A percentile compares a stretch with the other conserved stretches of the same genome.
phyloP scores from a whole-genome alignment of 2,113 vertebrate species.

The Mionectes macconnelli region DNA sequence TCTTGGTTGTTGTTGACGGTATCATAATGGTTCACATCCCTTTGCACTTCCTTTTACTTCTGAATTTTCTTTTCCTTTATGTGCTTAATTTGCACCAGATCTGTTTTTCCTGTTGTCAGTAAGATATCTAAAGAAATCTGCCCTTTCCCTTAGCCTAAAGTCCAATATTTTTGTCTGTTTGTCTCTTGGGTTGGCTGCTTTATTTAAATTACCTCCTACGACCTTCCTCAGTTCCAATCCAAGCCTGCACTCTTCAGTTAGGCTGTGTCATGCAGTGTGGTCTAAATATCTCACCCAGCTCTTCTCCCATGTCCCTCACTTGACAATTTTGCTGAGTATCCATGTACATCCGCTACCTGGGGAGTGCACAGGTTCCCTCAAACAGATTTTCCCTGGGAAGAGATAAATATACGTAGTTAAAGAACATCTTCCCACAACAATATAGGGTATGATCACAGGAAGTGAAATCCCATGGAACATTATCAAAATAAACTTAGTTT shows the following conservation, averaged over 20 bases:
- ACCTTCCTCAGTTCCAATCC: neutral
- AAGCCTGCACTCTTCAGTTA: neutral
- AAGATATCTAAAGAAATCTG: neutral
- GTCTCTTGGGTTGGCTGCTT: neutral
- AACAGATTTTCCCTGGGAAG: neutral
- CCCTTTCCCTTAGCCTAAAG: neutral
- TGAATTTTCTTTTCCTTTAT: neutral
- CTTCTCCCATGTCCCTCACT: neutral
- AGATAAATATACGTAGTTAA: neutral
- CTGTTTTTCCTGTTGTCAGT: neutral
- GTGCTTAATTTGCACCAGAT: neutral
- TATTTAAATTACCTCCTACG: neutral
- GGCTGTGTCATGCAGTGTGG: neutral
- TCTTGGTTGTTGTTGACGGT: neutral
- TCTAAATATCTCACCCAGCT: neutral
- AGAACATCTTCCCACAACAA: neutral
- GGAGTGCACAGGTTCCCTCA: neutral
- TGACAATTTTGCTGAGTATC: neutral
- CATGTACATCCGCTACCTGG: neutral
- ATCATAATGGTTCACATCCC: neutral
- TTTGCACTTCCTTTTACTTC: neutral
- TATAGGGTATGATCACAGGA: neutral
- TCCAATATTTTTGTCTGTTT: neutral
- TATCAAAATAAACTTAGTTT: neutral
- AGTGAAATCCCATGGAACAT: neutral